phyloP scores from a whole-genome alignment of 2,113 vertebrate genomes.

The Calonectris borealis region DNA sequence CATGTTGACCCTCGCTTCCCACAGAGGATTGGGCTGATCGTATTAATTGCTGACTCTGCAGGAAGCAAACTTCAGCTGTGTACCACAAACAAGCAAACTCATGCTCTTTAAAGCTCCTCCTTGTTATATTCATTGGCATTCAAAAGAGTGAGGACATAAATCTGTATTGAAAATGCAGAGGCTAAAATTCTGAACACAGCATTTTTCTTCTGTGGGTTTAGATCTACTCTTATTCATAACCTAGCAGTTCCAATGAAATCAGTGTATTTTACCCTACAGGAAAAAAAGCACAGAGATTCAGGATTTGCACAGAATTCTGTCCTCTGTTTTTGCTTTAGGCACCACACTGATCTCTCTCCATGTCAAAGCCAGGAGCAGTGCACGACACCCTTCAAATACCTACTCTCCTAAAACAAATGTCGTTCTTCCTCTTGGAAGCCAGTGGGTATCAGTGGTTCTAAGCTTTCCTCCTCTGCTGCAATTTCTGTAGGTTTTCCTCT shows the following conservation, averaged over 20 bases:
- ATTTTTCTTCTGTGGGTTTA: background rate
- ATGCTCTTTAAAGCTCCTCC: background rate
- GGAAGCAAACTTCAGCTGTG: background rate
- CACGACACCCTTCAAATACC: background rate
- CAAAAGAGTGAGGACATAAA: background rate
- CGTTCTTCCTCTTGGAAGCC: background rate
- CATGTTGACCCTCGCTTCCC: background rate
- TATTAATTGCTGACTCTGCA: background rate
- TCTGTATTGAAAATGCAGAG: background rate
- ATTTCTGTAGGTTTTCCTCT: background rate
- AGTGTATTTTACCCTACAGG: background rate
- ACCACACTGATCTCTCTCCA: background rate
- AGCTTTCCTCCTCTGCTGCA: background rate
- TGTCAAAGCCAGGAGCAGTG: background rate
- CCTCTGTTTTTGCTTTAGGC: background rate
- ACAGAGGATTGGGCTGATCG: background rate
- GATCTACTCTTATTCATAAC: background rate
- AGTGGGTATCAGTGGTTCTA: background rate
- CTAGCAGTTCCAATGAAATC: background rate
- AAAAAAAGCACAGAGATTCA: background rate
- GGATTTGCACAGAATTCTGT: background rate
- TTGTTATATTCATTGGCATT: background rate
- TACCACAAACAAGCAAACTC: background rate
- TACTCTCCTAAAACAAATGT: background rate
- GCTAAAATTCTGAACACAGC: background rate